Evolutionary conservation across 2,888 invertebrate species (phyloP).

Genomic region (Heliconius hortense): DNA sequence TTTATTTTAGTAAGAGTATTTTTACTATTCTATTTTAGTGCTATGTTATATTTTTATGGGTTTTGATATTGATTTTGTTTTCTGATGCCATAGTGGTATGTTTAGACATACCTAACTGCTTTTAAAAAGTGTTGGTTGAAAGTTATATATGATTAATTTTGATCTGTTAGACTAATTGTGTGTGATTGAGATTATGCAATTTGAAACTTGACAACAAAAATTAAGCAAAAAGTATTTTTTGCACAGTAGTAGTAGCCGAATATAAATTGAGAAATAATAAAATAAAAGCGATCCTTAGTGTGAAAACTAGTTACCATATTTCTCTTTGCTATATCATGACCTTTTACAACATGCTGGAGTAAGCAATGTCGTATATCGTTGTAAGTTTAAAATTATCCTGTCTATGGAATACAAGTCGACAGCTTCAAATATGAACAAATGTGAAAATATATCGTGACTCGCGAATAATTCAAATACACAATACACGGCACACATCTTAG

Average conservation of each 20-base stretch:
- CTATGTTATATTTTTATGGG: background rate
- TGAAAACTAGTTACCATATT: background rate
- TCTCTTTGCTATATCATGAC: conserved; percentile 9
- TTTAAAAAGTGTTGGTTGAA: background rate
- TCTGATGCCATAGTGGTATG: background rate
- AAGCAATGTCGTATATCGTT: conserved; percentile 32
- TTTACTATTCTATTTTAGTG: background rate
- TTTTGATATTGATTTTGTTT: background rate
- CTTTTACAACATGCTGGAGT: background rate
- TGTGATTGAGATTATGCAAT: background rate
- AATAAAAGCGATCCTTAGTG: background rate
- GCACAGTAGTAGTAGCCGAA: too few species aligned
- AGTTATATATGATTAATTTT: background rate
- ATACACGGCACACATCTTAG: conserved; percentile 64
- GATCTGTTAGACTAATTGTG: background rate
- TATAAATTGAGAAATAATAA: too few species aligned
- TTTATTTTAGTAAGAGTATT: background rate
- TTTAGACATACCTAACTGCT: background rate
- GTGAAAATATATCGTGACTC: conserved; percentile 48
- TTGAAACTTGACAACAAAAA: background rate
- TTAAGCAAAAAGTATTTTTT: too few species aligned
- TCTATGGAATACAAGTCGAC: conserved; percentile 53
- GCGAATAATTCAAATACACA: conserved; percentile 61
- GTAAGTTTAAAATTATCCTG: conserved; percentile 56
- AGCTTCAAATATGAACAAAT: conserved; percentile 53